These are phyloP conservation scores for Parnassius orleans DNA, from an alignment of 2,888 invertebrate genomes.

Conservation along the genomic window DNA sequence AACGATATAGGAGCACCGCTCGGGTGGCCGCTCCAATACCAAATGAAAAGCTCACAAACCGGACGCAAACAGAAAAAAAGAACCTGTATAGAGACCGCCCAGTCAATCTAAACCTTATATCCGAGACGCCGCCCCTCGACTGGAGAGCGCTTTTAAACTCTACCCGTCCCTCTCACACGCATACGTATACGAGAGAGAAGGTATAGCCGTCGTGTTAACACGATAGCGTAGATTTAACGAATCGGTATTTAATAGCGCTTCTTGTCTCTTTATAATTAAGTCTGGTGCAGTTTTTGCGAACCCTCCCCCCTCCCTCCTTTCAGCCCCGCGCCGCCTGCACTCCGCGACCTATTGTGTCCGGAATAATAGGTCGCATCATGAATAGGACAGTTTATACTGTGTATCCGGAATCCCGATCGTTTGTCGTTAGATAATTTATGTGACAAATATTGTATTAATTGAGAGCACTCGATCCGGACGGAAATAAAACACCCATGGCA, in stretches of 20 bases:
- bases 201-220: slow-evolving; percentile 68
- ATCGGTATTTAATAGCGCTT: slow-evolving; percentile 80
- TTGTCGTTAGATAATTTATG: slow-evolving; percentile 63
- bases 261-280: slow-evolving; percentile 82
- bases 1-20: slow-evolving; percentile 42
- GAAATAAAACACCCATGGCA: slow-evolving; percentile 63
- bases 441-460: slow-evolving; percentile 76
- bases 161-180: slow-evolving; percentile 44
- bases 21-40: slow-evolving; percentile 66
- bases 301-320: slow-evolving; percentile 39
- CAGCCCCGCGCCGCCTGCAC: slow-evolving; percentile 37
- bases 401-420: slow-evolving; percentile 54
- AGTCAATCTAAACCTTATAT: slow-evolving; percentile 80
- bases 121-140: slow-evolving; percentile 84
- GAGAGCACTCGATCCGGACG: slow-evolving; percentile 57
- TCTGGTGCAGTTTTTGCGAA: slow-evolving; percentile 80
- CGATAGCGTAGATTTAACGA: slow-evolving; percentile 79
- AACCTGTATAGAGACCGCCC: slow-evolving; percentile 76
- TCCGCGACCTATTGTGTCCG: slow-evolving; percentile 60
- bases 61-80: slow-evolving; percentile 70
- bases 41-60: slow-evolving; percentile 67
- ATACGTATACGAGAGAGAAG: slow-evolving; percentile 44
- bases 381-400: slow-evolving; percentile 54
- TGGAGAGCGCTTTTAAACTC: slow-evolving; percentile 77
- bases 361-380: slow-evolving; percentile 50